Percentiles rank a stretch among this genome's conserved stretches.
Conservation (phyloP, 2,113 vertebrate genomes). For the Pelecanus crispus region DNA sequence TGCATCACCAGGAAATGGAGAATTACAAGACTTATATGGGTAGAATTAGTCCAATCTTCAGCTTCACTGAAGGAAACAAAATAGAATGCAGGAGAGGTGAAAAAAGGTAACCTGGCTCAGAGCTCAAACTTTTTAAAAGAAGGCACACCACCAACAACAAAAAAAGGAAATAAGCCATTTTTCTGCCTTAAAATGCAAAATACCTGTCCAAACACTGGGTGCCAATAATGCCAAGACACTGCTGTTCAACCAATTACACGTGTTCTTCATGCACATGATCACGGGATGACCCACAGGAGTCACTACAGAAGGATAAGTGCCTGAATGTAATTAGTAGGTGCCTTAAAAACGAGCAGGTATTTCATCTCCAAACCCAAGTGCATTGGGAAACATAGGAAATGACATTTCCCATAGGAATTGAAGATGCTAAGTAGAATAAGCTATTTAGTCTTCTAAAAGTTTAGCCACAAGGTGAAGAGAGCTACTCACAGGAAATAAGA, state of each 20-base stretch:
- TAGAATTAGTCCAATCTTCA: background rate
- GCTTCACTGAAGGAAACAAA: background rate
- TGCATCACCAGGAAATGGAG: background rate
- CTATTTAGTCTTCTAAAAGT: background rate
- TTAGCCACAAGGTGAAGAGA: background rate
- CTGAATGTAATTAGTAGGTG: background rate
- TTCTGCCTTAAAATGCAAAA: background rate
- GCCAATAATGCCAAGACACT: background rate
- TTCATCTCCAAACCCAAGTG: background rate
- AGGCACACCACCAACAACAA: background rate
- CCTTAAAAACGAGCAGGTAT: background rate
- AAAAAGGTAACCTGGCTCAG: background rate
- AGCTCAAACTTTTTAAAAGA: background rate
- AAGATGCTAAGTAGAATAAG: background rate
- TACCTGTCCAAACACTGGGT: background rate
- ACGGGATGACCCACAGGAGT: background rate
- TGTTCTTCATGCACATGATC: background rate
- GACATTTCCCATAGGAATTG: background rate
- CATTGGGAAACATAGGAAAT: background rate
- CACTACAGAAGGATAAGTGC: background rate
- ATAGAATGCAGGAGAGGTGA: background rate
- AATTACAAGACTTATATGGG: background rate
- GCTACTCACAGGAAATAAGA: background rate
- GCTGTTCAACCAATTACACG: background rate
- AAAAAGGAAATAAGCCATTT: background rate